Evolutionary conservation across 2,113 vertebrate species (phyloP), one percentile per base, ranked within the genome.

Genomic region (Nothoprocta perdicaria): DNA sequence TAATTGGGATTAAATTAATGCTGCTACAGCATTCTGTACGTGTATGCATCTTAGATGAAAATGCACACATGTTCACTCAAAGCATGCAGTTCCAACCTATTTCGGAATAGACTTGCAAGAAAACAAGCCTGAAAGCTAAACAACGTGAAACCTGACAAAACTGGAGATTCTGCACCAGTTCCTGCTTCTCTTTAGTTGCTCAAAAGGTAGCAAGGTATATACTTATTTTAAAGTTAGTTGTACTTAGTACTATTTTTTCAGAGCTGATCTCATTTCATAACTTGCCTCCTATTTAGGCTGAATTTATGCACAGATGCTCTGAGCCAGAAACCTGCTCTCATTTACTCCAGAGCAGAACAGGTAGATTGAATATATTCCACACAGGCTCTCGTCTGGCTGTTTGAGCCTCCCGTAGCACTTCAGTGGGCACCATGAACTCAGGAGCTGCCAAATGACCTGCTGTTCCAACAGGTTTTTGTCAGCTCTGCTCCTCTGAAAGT

Each of bases 211-310:
- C 65, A 87, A 85, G 83, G 92, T 77, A 69, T 93, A 89, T 77
- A 86, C 19, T 5, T 38, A 79, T 63, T 63, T n/a, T 58, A 77
- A 60, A 89, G 90, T 67, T 58, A 91, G 73, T 73, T 52, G 21
- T 75, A 69, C 73, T 81, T 89, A 55, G 46, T 80, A 84, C 86
- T 76, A 67, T 81, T 93, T 93, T 65, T 65, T 92, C 66, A 83
- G 87, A 91, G 73, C 79, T 93, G 95, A 96, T 79, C 66, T 95
- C 84, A 88, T 95, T 95, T 88, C 79, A 41, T 89, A 89, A 66
- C 66, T 71, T 53, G 22, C 61, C 88, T 88, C 68, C 77, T 84
- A 16, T 90, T 94, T 87, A 75, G 84, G 24, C 4, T 10, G 88
- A 90, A 95, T 95, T 90, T 89, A 94, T 88, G 85, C 73, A 46